phyloP scores from a whole-genome alignment of 2,113 vertebrate species.

The Urocolius indicus region DNA sequence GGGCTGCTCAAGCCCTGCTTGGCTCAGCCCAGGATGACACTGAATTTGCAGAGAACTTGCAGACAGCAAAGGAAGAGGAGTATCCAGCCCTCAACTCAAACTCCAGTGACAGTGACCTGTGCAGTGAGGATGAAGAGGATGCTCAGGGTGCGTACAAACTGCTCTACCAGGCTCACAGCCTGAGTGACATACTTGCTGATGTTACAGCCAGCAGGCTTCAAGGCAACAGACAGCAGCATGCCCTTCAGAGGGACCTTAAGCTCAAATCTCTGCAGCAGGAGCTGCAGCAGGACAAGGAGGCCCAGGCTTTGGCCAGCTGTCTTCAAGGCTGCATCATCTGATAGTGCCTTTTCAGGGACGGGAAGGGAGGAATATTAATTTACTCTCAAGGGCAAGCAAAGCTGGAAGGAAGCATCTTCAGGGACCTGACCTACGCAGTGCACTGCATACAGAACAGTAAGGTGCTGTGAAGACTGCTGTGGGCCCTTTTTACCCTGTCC shows the following conservation, averaged over 20 bases:
- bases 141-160: conserved; percentile 76
- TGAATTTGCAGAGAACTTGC: conserved; percentile 33
- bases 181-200: conserved; percentile 77
- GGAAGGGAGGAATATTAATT: conserved; percentile 86
- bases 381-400: conserved; percentile 85
- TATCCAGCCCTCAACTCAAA: conserved; percentile 70
- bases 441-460: conserved; percentile 88
- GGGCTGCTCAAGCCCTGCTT: conserved; percentile 7
- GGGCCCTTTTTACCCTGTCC: neutral
- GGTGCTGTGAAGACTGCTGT: conserved; percentile 62
- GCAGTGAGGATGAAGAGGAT: conserved; percentile 71
- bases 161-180: conserved; percentile 79
- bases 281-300: conserved; percentile 85
- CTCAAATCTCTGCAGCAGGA: conserved; percentile 84
- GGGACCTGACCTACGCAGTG: conserved; percentile 83
- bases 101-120: conserved; percentile 81
- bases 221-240: conserved; percentile 69
- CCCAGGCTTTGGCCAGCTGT: conserved; percentile 77
- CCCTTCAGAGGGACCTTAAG: conserved; percentile 75
- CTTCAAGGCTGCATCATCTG: conserved; percentile 84
- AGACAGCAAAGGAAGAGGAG: conserved; percentile 67
- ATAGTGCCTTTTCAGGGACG: conserved; percentile 88
- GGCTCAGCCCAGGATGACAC: conserved; percentile 37
- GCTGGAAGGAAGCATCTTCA: conserved; percentile 86
- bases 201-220: conserved; percentile 54